Evolutionary conservation across 2,888 invertebrate genomes (phyloP).

Genomic region (Troides aeacus): DNA sequence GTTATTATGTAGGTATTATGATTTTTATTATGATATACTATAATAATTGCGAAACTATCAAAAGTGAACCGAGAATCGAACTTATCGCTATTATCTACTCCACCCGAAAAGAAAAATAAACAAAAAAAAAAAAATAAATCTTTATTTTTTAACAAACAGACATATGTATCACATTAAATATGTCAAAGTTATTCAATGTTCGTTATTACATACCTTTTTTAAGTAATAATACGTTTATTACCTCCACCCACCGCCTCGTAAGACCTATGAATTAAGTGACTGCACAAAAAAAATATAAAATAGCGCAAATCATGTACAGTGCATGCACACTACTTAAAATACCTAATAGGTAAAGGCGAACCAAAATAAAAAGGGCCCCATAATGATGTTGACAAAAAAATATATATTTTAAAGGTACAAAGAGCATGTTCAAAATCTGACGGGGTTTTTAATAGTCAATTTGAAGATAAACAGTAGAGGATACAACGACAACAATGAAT

Average conservation of each 20-base stretch:
- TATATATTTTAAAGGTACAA: too few species aligned
- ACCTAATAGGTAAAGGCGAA: too few species aligned
- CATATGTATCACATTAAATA: not conserved
- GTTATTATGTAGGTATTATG: too few species aligned
- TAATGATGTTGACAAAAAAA: not conserved
- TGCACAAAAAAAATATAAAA: not conserved
- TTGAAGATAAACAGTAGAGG: too few species aligned
- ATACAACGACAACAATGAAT: too few species aligned
- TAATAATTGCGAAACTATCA: too few species aligned
- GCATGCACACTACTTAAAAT: not conserved
- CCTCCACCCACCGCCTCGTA: slow-evolving; percentile 4
- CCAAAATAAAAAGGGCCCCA: not conserved
- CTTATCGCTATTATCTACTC: too few species aligned
- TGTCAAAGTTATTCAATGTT: not conserved
- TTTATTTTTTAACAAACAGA: not conserved
- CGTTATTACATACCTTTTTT: slow-evolving; percentile 10
- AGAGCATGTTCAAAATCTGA: too few species aligned
- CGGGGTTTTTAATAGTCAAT: too few species aligned
- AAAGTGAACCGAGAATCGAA: too few species aligned
- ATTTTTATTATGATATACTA: too few species aligned
- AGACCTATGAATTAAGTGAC: slow-evolving; percentile 24
- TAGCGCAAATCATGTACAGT: not conserved
- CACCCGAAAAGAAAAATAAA: not conserved
- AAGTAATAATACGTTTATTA: slow-evolving; percentile 7
- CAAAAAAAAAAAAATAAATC: not conserved